Conservation (phyloP, 2,797 vertebrate genomes). For the Ataeniobius toweri region DNA sequence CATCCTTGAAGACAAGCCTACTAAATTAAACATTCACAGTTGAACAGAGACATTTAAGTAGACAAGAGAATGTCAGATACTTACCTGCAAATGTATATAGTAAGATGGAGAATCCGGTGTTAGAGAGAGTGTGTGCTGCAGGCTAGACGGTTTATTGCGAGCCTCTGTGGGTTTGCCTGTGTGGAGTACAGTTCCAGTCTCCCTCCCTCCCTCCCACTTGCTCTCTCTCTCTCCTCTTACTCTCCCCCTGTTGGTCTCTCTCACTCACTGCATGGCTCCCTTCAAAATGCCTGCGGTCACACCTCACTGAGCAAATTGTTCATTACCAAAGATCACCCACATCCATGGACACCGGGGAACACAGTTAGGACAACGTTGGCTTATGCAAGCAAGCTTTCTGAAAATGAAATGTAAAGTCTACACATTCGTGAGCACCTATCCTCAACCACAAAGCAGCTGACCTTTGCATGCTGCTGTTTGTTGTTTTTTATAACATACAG, state of each 20-base stretch:
- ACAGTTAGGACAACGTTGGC: slow-evolving; percentile 17
- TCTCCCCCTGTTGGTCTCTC: slow-evolving; percentile 31
- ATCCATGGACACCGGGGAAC: slow-evolving; percentile 38
- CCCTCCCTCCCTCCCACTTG: slow-evolving; percentile 37
- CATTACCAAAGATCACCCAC: slow-evolving; percentile 60
- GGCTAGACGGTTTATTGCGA: slow-evolving; percentile 52
- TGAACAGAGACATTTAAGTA: slow-evolving; percentile 9
- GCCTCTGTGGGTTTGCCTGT: slow-evolving; percentile 56
- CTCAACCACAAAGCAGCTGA: slow-evolving; percentile 3
- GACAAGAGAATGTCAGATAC: slow-evolving; percentile 47
- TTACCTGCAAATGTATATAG: slow-evolving; percentile 68
- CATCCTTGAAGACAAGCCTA: slow-evolving; percentile 34
- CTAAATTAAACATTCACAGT: slow-evolving; percentile 27
- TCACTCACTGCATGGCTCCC: slow-evolving; percentile 67
- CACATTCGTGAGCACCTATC: slow-evolving; percentile 1
- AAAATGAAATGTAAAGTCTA: slow-evolving; percentile 19
- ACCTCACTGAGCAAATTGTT: slow-evolving; percentile 80
- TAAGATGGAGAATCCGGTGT: slow-evolving; percentile 64
- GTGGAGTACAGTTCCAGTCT: slow-evolving; percentile 63
- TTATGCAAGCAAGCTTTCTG: slow-evolving; percentile 41
- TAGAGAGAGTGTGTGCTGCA: slow-evolving; percentile 59
- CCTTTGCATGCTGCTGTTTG: not conserved
- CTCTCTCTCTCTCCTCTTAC: slow-evolving; percentile 24
- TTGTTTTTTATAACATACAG: not conserved
- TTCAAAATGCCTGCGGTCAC: slow-evolving; percentile 76